Base-by-base conservation (phyloP, 2,888 invertebrate species). In the Sialis fuliginosa region DNA sequence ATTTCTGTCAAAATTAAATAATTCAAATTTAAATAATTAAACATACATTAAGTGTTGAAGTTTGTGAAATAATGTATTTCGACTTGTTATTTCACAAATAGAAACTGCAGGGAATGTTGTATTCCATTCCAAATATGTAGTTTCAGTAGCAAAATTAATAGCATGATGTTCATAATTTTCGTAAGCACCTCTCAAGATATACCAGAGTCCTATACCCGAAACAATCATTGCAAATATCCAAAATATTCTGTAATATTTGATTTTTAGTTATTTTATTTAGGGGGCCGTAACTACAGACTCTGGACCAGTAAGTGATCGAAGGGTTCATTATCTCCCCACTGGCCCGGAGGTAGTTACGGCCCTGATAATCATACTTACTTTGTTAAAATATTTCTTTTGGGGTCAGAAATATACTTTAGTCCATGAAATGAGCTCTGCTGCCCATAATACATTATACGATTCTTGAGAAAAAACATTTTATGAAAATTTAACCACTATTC, bases 101-200 rank as follows among this genome's bases (percentile, higher is more conserved):
- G 75, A 73, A 2, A 79, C 62, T 0, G 77, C 72, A 2, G 77
- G 77, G 57, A 76, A 78, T 1, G 72, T 70, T 1, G 76, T 77
- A 52, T 75, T 69, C 73, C 76, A 78, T 49, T 72, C 64, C 50
- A 77, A 54, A 55, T 75, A 77, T 41, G 74, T 67, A 1, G 77
- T 77, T 56, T 69, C 69, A 1, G 68, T 67, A 3, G 65, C 65
- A 54, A 69, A 69, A 53, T 65, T 68, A 41, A 69, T 65, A 3
- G 68, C 60, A 52, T 67, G 62, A 49, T 66, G 57, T 52, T 72
- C 68, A 51, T 72, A 73, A 1, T 71, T 66, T 52, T 69, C 68
- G 2, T 73, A 71, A 0, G 74, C 67, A 1, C 68, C 68, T 30
- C 62, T 63, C 33, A 71, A 64, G 0, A 70, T 63, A 46, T 68